phyloP scores from a whole-genome alignment of 1,140 invertebrate genomes.

The Arctopsyche grandis region DNA sequence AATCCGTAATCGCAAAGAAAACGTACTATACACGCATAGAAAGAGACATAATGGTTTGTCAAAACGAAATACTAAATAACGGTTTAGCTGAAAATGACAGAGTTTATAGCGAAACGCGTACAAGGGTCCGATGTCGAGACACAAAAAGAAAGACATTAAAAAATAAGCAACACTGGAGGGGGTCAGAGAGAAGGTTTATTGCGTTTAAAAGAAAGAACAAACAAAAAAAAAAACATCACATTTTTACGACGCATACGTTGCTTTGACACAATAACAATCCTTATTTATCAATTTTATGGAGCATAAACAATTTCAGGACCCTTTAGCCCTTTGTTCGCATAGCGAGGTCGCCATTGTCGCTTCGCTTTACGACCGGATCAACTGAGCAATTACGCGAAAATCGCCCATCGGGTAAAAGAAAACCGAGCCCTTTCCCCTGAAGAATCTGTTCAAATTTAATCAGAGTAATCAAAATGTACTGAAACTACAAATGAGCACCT shows the following conservation, averaged over 20 bases:
- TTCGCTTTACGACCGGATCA: conserved; percentile 30
- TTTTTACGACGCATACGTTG: conserved; percentile 32
- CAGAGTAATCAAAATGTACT: no score
- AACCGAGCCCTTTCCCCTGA: no score
- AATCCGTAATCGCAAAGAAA: background rate
- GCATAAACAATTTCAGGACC: conserved; percentile 39
- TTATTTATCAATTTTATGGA: conserved; percentile 44
- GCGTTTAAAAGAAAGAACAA: background rate
- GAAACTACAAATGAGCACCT: no score
- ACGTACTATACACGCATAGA: background rate
- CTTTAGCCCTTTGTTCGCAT: conserved; percentile 9
- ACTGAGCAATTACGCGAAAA: background rate
- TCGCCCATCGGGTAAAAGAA: background rate
- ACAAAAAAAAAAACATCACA: conserved; percentile 9
- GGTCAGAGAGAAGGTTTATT: background rate
- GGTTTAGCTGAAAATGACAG: conserved; percentile 18
- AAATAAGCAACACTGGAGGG: background rate
- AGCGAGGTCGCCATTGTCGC: conserved; percentile 18
- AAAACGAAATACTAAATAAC: conserved; percentile 15
- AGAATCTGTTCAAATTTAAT: no score
- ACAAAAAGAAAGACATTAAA: background rate
- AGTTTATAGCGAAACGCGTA: background rate
- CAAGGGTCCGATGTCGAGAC: background rate
- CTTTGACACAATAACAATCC: conserved; percentile 41
- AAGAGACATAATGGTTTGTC: background rate